Evolutionary conservation across 2,113 vertebrate genomes (phyloP).

Genomic region (Otis tarda): DNA sequence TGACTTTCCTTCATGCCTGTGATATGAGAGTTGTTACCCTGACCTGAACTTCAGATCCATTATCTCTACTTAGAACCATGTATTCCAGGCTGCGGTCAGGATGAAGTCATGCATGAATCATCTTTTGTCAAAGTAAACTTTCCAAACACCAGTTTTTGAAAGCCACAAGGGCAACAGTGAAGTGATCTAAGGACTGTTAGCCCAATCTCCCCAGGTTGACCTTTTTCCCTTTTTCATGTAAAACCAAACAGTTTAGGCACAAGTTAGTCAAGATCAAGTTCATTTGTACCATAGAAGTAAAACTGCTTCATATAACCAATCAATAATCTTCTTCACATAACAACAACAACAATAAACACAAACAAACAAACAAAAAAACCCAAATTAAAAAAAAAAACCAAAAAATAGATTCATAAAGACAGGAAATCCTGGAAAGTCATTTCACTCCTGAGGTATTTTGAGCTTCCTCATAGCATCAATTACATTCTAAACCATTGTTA

Average conservation of each 20-base stretch:
- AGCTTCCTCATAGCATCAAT: neutral
- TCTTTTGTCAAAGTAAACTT: neutral
- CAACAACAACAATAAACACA: neutral
- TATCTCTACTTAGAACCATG: neutral
- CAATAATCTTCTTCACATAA: neutral
- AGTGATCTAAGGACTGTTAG: neutral
- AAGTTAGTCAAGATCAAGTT: neutral
- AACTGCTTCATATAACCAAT: neutral
- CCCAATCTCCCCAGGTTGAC: no score
- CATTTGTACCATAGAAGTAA: neutral
- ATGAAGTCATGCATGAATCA: neutral
- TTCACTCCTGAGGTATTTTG: neutral
- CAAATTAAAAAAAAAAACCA: neutral
- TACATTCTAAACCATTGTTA: neutral
- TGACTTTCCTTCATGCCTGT: neutral
- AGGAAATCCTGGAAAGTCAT: neutral
- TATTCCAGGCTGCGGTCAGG: neutral
- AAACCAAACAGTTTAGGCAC: neutral
- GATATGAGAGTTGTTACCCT: neutral
- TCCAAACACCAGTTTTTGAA: neutral
- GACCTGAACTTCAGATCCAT: neutral
- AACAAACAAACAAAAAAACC: no score
- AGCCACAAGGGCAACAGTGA: neutral
- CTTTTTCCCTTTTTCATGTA: neutral
- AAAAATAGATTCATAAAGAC: neutral